Conservation (phyloP, 2,888 invertebrate genomes). For the Poecilobothrus nobilitatus region DNA sequence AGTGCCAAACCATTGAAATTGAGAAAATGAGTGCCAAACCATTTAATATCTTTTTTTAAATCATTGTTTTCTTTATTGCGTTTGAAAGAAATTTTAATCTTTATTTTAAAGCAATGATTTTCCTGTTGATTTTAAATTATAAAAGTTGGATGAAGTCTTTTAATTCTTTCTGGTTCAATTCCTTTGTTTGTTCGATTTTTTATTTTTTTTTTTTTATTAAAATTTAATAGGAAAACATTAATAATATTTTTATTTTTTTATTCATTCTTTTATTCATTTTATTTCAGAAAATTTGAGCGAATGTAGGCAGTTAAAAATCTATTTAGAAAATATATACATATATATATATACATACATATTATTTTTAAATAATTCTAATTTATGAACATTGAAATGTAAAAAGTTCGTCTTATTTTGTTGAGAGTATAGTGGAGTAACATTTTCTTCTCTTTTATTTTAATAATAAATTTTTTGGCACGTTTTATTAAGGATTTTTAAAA, state of each 20-base stretch:
- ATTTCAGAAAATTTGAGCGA: neutral
- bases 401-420: neutral
- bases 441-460: neutral
- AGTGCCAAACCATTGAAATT: too few relatives aligned
- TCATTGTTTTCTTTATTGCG: too few relatives aligned
- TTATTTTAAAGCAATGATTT: too few relatives aligned
- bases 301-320: too few relatives aligned
- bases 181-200: neutral
- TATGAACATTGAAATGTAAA: conserved; percentile 1
- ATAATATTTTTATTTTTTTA: neutral
- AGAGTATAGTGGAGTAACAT: neutral
- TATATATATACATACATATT: neutral
- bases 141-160: neutral
- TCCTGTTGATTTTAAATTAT: too few relatives aligned
- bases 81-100: too few relatives aligned
- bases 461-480: conserved; percentile 3
- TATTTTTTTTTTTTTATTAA: neutral
- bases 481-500: neutral
- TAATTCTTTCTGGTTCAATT: neutral
- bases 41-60: too few relatives aligned
- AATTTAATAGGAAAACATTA: neutral
- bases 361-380: neutral
- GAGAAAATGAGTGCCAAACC: too few relatives aligned
- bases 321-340: neutral
- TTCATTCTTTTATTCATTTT: neutral